These are phyloP conservation scores for Sclerurus mexicanus DNA, from an alignment of 2,113 vertebrate species.

Conservation along the genomic window DNA sequence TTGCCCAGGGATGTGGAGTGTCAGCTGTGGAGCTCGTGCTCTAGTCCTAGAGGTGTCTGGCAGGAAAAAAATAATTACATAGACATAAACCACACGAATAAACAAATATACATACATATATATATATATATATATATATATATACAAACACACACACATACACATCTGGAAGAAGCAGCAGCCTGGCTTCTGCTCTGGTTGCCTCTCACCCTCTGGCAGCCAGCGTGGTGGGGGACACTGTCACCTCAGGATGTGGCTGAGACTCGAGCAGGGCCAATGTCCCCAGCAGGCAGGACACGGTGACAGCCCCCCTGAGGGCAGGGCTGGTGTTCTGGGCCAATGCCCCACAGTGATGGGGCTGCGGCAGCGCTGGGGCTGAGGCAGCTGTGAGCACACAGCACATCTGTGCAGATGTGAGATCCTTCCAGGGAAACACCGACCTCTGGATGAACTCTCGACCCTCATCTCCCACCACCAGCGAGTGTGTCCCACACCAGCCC, in stretches of 20 bases:
- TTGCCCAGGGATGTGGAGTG: background rate
- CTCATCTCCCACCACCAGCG: conserved; percentile 33
- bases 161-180: background rate
- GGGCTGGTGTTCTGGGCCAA: background rate
- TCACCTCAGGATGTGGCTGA: background rate
- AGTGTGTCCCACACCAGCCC: background rate
- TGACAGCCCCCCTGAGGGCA: background rate
- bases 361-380: background rate
- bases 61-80: background rate
- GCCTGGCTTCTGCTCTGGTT: background rate
- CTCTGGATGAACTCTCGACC: conserved; percentile 34
- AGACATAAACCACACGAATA: background rate
- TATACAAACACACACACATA: accelerated
- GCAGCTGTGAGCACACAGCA: background rate
- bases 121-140: no score
- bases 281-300: background rate
- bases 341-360: accelerated
- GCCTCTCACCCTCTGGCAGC: background rate
- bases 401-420: conserved; percentile 67
- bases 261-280: background rate
- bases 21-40: background rate
- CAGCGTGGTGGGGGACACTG: background rate
- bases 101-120: background rate
- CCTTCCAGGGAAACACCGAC: conserved; percentile 47
- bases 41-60: background rate